Percentiles rank a stretch among this genome's conserved stretches.
These are phyloP conservation scores for Chalcis sispes DNA, from an alignment of 2,888 invertebrate genomes.

Conservation along the genomic window DNA sequence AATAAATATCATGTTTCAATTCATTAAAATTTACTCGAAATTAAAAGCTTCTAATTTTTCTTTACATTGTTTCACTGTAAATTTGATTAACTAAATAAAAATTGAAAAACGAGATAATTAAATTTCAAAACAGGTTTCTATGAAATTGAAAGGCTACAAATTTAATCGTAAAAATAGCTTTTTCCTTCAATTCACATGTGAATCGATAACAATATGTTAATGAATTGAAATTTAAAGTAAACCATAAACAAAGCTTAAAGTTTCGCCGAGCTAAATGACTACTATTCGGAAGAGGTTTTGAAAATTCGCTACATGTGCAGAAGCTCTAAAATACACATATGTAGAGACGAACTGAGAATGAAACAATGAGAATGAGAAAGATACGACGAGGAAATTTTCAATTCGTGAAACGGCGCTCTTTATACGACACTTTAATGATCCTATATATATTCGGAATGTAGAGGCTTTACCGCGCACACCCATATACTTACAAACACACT, in stretches of 20 bases:
- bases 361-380: neutral
- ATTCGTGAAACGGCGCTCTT: neutral
- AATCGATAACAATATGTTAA: neutral
- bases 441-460: slow-evolving; percentile 1
- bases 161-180: no score
- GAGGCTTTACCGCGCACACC: neutral
- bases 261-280: neutral
- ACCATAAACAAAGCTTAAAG: neutral
- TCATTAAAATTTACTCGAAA: no score
- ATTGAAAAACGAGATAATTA: no score
- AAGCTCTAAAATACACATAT: neutral
- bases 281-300: neutral
- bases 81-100: no score
- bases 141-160: no score
- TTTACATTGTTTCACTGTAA: no score
- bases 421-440: slow-evolving; percentile 9
- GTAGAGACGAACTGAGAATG: neutral
- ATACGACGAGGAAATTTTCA: neutral
- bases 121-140: no score
- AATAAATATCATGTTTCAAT: no score
- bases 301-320: slow-evolving; percentile 2
- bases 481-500: neutral
- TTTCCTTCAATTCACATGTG: no score
- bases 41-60: no score
- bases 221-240: neutral